Percentiles rank a stretch among this genome's conserved stretches.
phyloP scores from a whole-genome alignment of 2,113 vertebrate species.

The Bufo gargarizans region DNA sequence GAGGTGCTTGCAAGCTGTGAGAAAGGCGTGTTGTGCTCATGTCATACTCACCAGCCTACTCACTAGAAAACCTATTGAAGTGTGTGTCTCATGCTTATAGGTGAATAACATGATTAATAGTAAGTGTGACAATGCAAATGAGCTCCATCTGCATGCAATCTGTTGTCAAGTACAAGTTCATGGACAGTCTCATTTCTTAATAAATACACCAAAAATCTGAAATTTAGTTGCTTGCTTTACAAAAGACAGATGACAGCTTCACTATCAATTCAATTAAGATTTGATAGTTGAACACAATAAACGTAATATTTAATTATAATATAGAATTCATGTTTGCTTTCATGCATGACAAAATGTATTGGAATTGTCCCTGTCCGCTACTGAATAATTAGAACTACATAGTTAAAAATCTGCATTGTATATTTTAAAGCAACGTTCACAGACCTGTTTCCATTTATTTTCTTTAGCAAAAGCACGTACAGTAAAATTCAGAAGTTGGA shows the following conservation, averaged over 20 bases:
- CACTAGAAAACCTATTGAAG: constrained; percentile 3
- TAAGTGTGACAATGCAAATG: constrained; percentile 8
- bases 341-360: background rate
- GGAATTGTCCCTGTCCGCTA: background rate
- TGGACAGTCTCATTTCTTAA: background rate
- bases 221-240: background rate
- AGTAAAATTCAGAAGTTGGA: background rate
- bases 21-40: background rate
- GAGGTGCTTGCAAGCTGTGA: background rate
- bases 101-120: background rate
- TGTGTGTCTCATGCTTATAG: background rate
- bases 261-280: background rate
- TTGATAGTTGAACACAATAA: background rate
- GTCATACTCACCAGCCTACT: background rate
- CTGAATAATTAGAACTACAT: background rate
- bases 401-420: constrained; percentile 17
- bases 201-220: background rate
- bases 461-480: background rate
- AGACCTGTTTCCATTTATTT: background rate
- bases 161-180: background rate
- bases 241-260: background rate
- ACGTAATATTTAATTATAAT: background rate
- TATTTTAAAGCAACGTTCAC: background rate
- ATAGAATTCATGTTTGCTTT: background rate
- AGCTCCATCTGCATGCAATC: background rate